Percentiles rank a stretch among this genome's conserved stretches.
phyloP scores from a whole-genome alignment of 2,888 invertebrate species.

The Lymantria dispar region DNA sequence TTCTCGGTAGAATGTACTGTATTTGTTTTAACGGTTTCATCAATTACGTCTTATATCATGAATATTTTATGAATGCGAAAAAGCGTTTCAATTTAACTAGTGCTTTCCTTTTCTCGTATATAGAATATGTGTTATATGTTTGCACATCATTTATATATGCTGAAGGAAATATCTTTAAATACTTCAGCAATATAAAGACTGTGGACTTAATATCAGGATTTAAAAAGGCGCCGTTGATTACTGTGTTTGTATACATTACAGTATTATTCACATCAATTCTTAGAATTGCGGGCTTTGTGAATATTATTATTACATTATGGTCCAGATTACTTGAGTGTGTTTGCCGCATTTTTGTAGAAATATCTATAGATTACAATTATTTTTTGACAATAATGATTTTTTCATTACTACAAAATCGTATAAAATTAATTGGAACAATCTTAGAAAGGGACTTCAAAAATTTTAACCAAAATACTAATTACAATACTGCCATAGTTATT shows the following conservation, averaged over 20 bases:
- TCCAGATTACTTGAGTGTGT: background rate
- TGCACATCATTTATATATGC: background rate
- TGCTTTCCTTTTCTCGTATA: background rate
- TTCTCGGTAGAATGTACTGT: background rate
- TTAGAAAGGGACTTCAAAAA: background rate
- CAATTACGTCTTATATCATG: background rate
- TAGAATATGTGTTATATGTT: background rate
- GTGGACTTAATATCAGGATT: background rate
- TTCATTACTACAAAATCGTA: conserved; percentile 3
- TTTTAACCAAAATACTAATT: background rate
- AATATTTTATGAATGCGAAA: background rate
- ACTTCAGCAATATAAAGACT: background rate
- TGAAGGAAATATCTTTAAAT: conserved; percentile 3
- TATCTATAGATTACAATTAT: background rate
- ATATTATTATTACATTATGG: background rate
- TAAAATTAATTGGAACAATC: background rate
- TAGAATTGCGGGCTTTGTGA: no score
- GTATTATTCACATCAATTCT: background rate
- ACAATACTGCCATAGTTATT: background rate
- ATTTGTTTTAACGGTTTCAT: background rate
- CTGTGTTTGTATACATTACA: background rate
- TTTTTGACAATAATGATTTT: background rate
- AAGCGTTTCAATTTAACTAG: background rate
- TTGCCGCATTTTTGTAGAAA: background rate
- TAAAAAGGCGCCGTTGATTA: background rate